Evolutionary conservation across 2,797 vertebrate species (phyloP).

Genomic region (Phrynocephalus vlangalii): DNA sequence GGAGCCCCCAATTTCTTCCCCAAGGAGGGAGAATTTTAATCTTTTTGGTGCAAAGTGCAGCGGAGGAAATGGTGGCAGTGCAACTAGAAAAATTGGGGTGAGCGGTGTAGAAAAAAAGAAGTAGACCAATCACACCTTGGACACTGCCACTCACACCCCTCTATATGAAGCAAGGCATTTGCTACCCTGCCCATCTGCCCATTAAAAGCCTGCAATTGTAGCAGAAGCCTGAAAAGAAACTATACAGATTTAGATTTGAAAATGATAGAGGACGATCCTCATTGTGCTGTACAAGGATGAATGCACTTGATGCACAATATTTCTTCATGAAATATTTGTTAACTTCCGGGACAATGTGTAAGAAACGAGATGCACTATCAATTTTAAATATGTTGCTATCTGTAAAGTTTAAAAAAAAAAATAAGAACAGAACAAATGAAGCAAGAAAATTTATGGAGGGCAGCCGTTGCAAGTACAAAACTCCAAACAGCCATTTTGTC

Average conservation of each 20-base stretch:
- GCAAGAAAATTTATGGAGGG: too few relatives aligned
- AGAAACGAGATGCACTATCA: too few relatives aligned
- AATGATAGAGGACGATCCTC: neutral
- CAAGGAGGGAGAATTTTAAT: neutral
- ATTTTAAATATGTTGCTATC: too few relatives aligned
- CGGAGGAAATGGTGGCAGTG: neutral
- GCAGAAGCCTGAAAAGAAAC: neutral
- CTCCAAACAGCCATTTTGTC: neutral
- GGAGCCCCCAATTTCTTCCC: neutral
- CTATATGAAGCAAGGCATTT: neutral
- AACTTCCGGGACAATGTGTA: too few relatives aligned
- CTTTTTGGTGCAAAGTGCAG: neutral
- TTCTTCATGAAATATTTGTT: too few relatives aligned
- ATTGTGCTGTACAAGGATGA: too few relatives aligned
- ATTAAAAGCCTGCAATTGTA: neutral
- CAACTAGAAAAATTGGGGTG: neutral
- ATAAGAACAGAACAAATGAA: too few relatives aligned
- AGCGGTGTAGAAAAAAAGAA: too few relatives aligned
- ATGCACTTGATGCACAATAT: too few relatives aligned
- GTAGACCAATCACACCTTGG: too few relatives aligned
- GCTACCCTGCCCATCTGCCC: too few relatives aligned
- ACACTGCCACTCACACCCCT: neutral
- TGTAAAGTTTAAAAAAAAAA: too few relatives aligned
- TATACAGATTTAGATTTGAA: neutral
- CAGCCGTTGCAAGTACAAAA: neutral